Percentiles rank a stretch among this genome's conserved stretches.
phyloP scores from a whole-genome alignment of 2,113 vertebrate species.

The Conger conger region DNA sequence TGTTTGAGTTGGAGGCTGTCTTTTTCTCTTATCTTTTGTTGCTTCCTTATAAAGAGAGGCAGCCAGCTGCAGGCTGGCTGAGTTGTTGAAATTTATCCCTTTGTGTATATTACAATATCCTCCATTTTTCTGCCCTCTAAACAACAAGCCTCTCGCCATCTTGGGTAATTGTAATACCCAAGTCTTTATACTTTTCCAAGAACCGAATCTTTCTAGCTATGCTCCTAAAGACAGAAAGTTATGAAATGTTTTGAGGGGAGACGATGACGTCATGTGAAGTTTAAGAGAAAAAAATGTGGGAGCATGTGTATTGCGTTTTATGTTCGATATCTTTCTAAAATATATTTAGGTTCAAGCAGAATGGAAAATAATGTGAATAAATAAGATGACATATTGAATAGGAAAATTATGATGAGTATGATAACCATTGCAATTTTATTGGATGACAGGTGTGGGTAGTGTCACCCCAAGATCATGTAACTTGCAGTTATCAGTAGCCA shows the following conservation, averaged over 20 bases:
- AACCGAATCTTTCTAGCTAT: conserved; percentile 53
- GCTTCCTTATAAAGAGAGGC: conserved; percentile 67
- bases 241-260: conserved; percentile 60
- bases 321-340: background rate
- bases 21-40: conserved; percentile 68
- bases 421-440: conserved; percentile 19
- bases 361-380: background rate
- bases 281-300: conserved; percentile 55
- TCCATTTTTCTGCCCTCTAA: conserved; percentile 86
- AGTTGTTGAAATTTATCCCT: conserved; percentile 81
- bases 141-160: conserved; percentile 88
- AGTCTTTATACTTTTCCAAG: conserved; percentile 46
- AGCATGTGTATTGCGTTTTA: conserved; percentile 30
- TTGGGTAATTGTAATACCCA: conserved; percentile 76
- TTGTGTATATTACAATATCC: conserved; percentile 92
- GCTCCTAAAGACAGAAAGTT: conserved; percentile 60
- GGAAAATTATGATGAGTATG: background rate
- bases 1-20: conserved; percentile 19
- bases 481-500: background rate
- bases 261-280: conserved; percentile 77
- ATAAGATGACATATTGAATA: background rate
- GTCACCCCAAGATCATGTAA: conserved; percentile 13
- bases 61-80: conserved; percentile 77
- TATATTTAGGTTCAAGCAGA: background rate
- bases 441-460: conserved; percentile 30